A percentile compares a stretch with the other conserved stretches of the same genome.
Evolutionary conservation across 2,113 vertebrate species (phyloP).

Genomic region (Alosa alosa): DNA sequence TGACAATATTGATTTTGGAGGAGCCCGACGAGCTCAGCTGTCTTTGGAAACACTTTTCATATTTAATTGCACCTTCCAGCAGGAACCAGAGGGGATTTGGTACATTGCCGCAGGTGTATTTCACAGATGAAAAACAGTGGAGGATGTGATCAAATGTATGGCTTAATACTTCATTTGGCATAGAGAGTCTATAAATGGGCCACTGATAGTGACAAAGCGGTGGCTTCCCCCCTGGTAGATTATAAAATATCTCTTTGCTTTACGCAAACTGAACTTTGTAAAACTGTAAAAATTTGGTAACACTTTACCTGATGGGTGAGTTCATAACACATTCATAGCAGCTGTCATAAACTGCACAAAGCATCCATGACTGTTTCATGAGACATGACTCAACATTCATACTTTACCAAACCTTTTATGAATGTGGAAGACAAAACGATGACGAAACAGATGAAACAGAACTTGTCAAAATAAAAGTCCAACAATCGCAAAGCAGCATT

Average conservation of each 20-base stretch:
- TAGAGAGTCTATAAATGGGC: not conserved
- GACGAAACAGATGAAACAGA: too few species aligned
- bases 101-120: slow-evolving; percentile 29
- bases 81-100: slow-evolving; percentile 19
- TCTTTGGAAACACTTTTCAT: slow-evolving; percentile 39
- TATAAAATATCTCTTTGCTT: not conserved
- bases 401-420: too few species aligned
- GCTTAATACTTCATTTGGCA: not conserved
- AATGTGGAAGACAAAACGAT: too few species aligned
- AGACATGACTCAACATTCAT: too few species aligned
- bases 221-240: not conserved
- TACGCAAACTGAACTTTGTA: not conserved
- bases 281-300: too few species aligned
- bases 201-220: not conserved
- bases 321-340: too few species aligned
- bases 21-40: slow-evolving; percentile 20
- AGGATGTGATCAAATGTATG: not conserved
- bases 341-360: too few species aligned
- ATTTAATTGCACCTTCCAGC: slow-evolving; percentile 38
- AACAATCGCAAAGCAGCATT: not conserved
- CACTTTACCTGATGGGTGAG: too few species aligned
- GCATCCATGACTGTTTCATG: too few species aligned
- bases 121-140: not conserved
- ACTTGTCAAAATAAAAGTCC: not conserved
- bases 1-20: slow-evolving; percentile 40